Evolutionary conservation across 2,888 invertebrate species (phyloP).

Genomic region (Eutolmus rufibarbis): DNA sequence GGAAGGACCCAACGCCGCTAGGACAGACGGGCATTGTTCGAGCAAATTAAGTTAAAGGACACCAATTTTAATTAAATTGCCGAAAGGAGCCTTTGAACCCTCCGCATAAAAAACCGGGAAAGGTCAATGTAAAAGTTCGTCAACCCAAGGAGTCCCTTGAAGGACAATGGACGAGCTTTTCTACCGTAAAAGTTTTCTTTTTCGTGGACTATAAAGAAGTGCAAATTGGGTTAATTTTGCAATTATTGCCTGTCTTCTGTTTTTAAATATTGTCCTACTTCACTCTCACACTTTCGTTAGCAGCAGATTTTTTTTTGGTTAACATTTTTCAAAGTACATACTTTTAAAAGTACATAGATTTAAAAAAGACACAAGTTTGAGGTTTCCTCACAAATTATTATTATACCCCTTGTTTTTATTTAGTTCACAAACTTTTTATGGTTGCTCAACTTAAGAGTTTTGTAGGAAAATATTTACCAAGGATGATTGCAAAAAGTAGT

Average conservation of each 20-base stretch:
- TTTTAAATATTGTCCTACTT: neutral
- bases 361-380: too few species aligned
- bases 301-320: neutral
- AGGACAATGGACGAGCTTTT: neutral
- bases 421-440: too few species aligned
- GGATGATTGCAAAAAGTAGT: too few species aligned
- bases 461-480: too few species aligned
- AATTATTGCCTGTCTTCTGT: neutral
- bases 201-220: neutral
- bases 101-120: neutral
- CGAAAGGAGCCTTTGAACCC: neutral
- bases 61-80: conserved; percentile 23
- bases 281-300: neutral
- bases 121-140: neutral
- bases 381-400: too few species aligned
- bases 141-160: neutral
- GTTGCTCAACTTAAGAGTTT: too few species aligned
- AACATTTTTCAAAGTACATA: neutral
- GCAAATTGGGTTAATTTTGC: neutral
- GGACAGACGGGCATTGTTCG: neutral
- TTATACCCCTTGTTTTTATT: too few species aligned
- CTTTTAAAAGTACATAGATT: too few species aligned
- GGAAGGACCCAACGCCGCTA: neutral
- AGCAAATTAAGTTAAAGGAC: conserved; percentile 7
- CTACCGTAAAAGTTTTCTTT: neutral